These are phyloP conservation scores for Platichthys stellatus DNA, from an alignment of 2,113 vertebrate genomes.

Conservation along the genomic window DNA sequence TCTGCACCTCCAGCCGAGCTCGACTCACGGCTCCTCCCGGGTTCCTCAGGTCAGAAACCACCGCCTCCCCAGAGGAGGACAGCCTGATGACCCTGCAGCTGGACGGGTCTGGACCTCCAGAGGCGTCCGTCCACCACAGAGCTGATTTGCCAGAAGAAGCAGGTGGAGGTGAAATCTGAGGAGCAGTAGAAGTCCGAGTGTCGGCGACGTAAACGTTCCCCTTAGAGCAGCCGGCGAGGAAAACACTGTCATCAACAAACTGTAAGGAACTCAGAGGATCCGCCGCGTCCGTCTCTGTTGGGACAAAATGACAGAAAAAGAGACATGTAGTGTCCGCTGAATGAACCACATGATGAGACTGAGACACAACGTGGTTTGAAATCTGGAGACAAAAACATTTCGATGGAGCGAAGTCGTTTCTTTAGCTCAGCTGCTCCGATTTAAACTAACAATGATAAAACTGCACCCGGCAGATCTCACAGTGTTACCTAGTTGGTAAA, in stretches of 20 bases:
- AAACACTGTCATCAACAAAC: slow-evolving; percentile 75
- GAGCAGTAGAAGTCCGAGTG: slow-evolving; percentile 67
- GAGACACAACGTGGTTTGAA: too few relatives aligned
- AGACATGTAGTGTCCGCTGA: not conserved
- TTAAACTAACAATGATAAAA: too few relatives aligned
- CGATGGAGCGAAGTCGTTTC: too few relatives aligned
- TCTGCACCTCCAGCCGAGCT: slow-evolving; percentile 71
- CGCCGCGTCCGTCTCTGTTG: slow-evolving; percentile 48
- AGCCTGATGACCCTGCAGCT: slow-evolving; percentile 76
- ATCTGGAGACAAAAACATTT: too few relatives aligned
- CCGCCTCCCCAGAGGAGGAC: slow-evolving; percentile 76
- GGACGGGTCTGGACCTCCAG: not conserved
- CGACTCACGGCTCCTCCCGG: slow-evolving; percentile 51
- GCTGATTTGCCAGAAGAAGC: not conserved
- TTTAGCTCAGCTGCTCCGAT: too few relatives aligned
- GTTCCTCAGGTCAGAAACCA: slow-evolving; percentile 82
- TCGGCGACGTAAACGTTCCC: slow-evolving; percentile 85
- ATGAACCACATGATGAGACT: not conserved
- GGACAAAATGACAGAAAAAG: not conserved
- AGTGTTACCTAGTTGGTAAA: slow-evolving; percentile 81
- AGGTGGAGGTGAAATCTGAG: slow-evolving; percentile 31
- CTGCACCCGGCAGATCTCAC: too few relatives aligned
- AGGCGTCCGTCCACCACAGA: slow-evolving; percentile 80
- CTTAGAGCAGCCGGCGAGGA: slow-evolving; percentile 79
- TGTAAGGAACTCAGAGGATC: slow-evolving; percentile 82